Conservation (phyloP, 2,888 invertebrate species). For the Parnassius smintheus region DNA sequence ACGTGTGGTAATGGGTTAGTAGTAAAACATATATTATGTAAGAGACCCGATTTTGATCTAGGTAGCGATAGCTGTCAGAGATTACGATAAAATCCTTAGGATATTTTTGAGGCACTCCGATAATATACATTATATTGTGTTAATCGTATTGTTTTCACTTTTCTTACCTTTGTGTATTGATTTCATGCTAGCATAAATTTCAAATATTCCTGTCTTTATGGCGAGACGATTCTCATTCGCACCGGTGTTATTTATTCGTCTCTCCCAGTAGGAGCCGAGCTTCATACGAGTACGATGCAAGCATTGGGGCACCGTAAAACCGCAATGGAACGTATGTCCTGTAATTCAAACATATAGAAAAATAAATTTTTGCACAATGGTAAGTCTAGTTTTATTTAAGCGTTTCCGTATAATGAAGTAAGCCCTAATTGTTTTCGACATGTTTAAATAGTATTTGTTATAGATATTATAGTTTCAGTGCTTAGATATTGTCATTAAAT, state of each 20-base stretch:
- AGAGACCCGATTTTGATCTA: too few relatives aligned
- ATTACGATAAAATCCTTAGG: too few relatives aligned
- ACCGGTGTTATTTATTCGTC: slow-evolving; percentile 25
- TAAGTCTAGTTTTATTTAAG: too few relatives aligned
- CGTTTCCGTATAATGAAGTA: too few relatives aligned
- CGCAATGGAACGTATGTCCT: slow-evolving; percentile 7
- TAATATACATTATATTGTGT: background rate
- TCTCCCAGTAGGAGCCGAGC: slow-evolving; percentile 17
- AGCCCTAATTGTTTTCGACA: too few relatives aligned
- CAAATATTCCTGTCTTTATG: slow-evolving; percentile 7
- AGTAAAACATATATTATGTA: too few relatives aligned
- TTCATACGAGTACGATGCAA: slow-evolving; percentile 5
- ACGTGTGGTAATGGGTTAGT: too few relatives aligned
- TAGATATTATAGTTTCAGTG: too few relatives aligned
- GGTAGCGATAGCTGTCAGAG: too few relatives aligned
- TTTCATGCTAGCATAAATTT: slow-evolving; percentile 9
- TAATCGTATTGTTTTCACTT: background rate
- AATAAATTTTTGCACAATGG: background rate
- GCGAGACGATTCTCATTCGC: slow-evolving; percentile 17
- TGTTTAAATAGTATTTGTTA: too few relatives aligned
- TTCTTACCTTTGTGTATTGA: slow-evolving; percentile 2
- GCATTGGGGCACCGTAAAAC: slow-evolving; percentile 11
- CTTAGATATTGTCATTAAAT: too few relatives aligned
- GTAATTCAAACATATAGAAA: slow-evolving; percentile 4
- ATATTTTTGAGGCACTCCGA: too few relatives aligned